Base-by-base conservation (phyloP, 2,113 vertebrate genomes). In the Macquaria ambigua region DNA sequence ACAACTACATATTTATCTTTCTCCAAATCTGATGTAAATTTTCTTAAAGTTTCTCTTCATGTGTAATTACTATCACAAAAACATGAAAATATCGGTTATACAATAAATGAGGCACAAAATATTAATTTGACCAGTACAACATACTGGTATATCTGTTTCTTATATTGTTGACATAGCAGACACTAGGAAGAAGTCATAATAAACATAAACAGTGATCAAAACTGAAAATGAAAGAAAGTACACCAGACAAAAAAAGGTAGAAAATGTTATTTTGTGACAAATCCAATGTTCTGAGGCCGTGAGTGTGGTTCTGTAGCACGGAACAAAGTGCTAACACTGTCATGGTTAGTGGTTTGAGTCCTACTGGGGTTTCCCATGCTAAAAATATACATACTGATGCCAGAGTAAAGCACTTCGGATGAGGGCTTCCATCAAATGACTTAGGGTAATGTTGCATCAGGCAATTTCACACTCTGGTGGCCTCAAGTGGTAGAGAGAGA, bases 401-500 rank as follows among this genome's bases (percentile, higher is more conserved):
- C 31, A 50, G 64, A 14, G 12, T 41, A 1, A 52, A 74, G 70
- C 67, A 5, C 15, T 15, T 72, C 37, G 28, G 0, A 81, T 71
- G 14, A 81, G 28, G 8, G 72, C 69, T n/a, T 61, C 61, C 62
- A 69, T 74, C 59, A 61, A 59, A 71, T 34, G 21, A 62, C 64
- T 75, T 66, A 70, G 61, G 52, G 66, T 71, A 71, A 82, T 82
- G 58, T 21, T 20, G 20, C 71, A 46, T 41, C 9, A 61, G 56
- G 59, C 79, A 71, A 78, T 83, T 88, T 91, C 76, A 89, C 82
- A 76, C 58, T 71, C 82, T 52, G 25, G 25, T 71, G 76, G 56
- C 52, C 34, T 23, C 37, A 70, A 41, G 68, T 43, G 63, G 50
- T 12, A 1, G n/a, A 50, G 46, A 75, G 43, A 52, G 31, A 50